Base-by-base conservation (phyloP, 2,797 vertebrate species). In the Danio choprae region DNA sequence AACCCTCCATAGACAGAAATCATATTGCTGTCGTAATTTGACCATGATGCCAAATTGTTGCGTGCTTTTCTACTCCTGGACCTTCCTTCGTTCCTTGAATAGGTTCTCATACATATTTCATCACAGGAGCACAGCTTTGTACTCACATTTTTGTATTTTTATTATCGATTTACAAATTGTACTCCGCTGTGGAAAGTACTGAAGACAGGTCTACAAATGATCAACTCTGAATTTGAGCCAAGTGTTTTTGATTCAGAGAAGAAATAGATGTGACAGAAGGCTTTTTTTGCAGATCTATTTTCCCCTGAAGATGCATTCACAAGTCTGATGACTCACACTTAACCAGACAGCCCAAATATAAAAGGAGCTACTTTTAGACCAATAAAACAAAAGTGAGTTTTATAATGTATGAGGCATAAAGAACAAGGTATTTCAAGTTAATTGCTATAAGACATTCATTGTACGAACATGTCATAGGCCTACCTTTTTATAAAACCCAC, bases 1-100 rank as follows among this genome's bases (percentile, higher is more conserved):
- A 63, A 65, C 58, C 53, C 13, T 81, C 70, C 71, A 77, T 58
- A 68, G 64, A 67, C 53, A 80, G 51, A 74, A 62, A 81, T 84
- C 62, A 71, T 48, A 41, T 65, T 41, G 81, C 46, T 80, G 80
- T 48, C 4, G n/a, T 48, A 50, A 74, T 75, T 41, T 46, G 70
- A 64, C 38, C 71, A n/a, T 63, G 22, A 68, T 51, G 20, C 62
- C 67, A 70, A 68, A 60, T 53, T 62, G 41, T 46, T 62, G 55
- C 40, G 4, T 20, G 63, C 46, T 29, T 71, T 51, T 29, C 8
- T 71, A 4, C 50, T 64, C 44, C 46, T 76, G 40, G 29, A 11
- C 5, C n/a, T 65, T 8, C 62, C 18, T 82, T 6, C n/a, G 13
- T 3, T 74, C 11, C n/a, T n/a, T n/a, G n/a, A n/a, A n/a, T n/a